A percentile compares a stretch with the other conserved stretches of the same genome.
Evolutionary conservation across 2,113 vertebrate genomes (phyloP).

Genomic region (Phrynosoma blainvillii): DNA sequence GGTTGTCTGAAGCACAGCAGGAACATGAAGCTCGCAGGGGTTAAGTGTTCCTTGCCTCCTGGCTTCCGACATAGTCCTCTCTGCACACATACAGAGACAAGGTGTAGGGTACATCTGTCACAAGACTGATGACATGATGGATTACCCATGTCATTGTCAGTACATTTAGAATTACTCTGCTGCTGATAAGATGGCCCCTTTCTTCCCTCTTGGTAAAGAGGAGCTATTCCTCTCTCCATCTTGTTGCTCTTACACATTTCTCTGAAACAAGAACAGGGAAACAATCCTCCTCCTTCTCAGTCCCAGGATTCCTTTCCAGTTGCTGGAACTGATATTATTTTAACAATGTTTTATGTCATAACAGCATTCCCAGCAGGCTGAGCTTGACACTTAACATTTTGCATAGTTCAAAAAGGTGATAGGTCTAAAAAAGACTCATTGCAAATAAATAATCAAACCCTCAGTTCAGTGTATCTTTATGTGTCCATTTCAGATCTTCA

Average conservation of each 20-base stretch:
- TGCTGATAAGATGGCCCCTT: constrained; percentile 79
- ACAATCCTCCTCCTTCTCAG: background rate
- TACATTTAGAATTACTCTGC: constrained; percentile 81
- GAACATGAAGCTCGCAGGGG: constrained; percentile 77
- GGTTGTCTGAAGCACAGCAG: constrained; percentile 71
- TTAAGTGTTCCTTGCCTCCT: constrained; percentile 83
- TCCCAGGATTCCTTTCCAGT: background rate
- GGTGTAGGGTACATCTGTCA: constrained; percentile 75
- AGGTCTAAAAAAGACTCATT: background rate
- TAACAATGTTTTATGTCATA: background rate
- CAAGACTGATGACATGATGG: constrained; percentile 85
- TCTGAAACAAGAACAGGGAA: constrained; percentile 46
- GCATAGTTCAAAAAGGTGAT: background rate
- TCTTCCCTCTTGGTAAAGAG: constrained; percentile 71
- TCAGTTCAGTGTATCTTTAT: background rate
- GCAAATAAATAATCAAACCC: background rate
- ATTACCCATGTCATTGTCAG: constrained; percentile 85
- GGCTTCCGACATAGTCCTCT: constrained; percentile 73
- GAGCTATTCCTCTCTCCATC: constrained; percentile 65
- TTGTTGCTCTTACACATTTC: constrained; percentile 37
- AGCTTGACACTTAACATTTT: background rate
- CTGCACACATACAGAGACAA: constrained; percentile 76
- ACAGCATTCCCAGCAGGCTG: background rate
- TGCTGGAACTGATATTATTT: background rate
- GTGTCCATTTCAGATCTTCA: background rate